Evolutionary conservation across 2,888 invertebrate species (phyloP).

Genomic region (Drosophila antonietae): DNA sequence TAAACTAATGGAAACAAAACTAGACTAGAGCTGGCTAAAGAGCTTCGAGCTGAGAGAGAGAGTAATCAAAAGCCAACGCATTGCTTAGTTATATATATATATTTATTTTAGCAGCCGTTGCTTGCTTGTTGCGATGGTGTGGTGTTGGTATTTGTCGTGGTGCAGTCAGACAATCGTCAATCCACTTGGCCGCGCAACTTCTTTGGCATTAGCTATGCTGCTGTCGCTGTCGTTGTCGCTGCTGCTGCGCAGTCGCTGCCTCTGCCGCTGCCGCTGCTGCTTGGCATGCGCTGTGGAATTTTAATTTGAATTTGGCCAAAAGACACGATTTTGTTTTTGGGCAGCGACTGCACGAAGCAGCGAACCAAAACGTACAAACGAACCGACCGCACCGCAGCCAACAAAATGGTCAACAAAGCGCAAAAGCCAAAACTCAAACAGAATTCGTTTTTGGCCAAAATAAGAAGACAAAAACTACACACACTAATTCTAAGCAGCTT

Average conservation of each 20-base stretch:
- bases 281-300: constrained; percentile 80
- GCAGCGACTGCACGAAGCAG: constrained; percentile 63
- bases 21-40: no score
- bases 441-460: constrained; percentile 33
- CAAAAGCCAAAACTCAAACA: constrained; percentile 26
- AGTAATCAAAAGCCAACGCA: constrained; percentile 6
- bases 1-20: background rate
- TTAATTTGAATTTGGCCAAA: constrained; percentile 80
- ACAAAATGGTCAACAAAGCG: constrained; percentile 38
- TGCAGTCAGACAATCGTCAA: constrained; percentile 48
- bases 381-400: constrained; percentile 17
- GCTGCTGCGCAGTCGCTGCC: constrained; percentile 19
- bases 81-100: background rate
- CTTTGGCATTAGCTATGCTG: constrained; percentile 79
- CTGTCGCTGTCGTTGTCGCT: constrained; percentile 18
- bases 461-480: constrained; percentile 1
- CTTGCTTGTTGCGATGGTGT: constrained; percentile 1
- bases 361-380: constrained; percentile 58
- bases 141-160: constrained; percentile 22
- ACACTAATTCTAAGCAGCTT: constrained; percentile 54
- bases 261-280: constrained; percentile 26
- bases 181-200: constrained; percentile 68
- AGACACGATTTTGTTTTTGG: constrained; percentile 79
- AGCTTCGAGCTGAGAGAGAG: background rate
- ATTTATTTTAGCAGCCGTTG: constrained; percentile 2